A percentile compares a stretch with the other conserved stretches of the same genome.
These are phyloP conservation scores for Aproaerema taeniolella DNA, from an alignment of 2,888 invertebrate species.

Conservation along the genomic window DNA sequence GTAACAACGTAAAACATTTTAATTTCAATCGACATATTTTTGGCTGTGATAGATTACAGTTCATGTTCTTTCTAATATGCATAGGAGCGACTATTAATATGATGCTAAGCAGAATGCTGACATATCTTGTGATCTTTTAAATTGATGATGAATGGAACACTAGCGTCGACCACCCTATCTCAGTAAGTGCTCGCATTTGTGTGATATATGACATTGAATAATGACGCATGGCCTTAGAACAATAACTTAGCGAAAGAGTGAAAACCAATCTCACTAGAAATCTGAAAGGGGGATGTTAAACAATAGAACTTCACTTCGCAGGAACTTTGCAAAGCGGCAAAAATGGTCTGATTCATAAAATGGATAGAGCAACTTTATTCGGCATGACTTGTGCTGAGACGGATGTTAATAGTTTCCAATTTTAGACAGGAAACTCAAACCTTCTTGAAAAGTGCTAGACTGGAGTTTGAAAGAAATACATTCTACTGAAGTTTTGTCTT, in stretches of 20 bases:
- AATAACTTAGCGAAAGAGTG: conserved; percentile 67
- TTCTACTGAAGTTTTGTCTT: no score
- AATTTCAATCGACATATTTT: no score
- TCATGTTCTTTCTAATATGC: no score
- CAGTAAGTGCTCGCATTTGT: conserved; percentile 50
- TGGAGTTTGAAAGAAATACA: no score
- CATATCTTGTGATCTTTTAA: conserved; percentile 25
- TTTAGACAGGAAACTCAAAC: no score
- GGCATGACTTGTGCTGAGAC: conserved; percentile 1
- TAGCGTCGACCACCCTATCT: conserved; percentile 43
- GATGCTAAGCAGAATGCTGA: conserved; percentile 23
- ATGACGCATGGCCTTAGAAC: conserved; percentile 64
- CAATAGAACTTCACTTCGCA: conserved; percentile 31
- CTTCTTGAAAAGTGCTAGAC: no score
- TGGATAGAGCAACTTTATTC: not conserved
- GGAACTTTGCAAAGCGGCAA: conserved; percentile 12
- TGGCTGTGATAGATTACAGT: no score
- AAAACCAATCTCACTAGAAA: conserved; percentile 49
- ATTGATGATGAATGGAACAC: conserved; percentile 54
- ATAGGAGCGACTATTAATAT: conserved; percentile 7
- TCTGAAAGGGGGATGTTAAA: conserved; percentile 33
- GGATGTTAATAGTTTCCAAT: not conserved
- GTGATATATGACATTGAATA: conserved; percentile 64
- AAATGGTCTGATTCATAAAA: conserved; percentile 16
- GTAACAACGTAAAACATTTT: no score